Evolutionary conservation across 1,140 invertebrate species (phyloP).

Genomic region (Potamilus streckersoni): DNA sequence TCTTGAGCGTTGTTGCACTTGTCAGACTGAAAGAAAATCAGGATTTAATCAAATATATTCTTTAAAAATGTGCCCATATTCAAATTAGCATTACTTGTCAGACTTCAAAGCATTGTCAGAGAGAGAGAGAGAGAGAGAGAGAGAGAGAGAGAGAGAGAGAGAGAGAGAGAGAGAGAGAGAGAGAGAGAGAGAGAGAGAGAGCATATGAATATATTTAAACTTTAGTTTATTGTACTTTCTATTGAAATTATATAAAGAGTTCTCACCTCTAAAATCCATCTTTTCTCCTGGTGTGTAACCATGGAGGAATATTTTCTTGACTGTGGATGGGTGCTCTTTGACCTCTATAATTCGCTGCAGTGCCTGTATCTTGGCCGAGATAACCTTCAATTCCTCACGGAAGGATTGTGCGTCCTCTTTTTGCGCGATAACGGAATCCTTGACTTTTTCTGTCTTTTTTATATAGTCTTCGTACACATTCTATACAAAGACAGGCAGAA

Average conservation of each 20-base stretch:
- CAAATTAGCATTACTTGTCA: too few relatives aligned
- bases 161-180: neutral
- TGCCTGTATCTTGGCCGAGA: slow-evolving; percentile 14
- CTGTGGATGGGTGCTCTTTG: slow-evolving; percentile 23
- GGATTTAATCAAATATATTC: too few relatives aligned
- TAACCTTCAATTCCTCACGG: neutral
- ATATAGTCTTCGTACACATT: too few relatives aligned
- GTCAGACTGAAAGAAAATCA: too few relatives aligned
- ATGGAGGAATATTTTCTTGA: slow-evolving; percentile 32
- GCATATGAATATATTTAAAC: neutral
- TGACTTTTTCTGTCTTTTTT: too few relatives aligned
- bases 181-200: neutral
- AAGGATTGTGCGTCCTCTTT: too few relatives aligned
- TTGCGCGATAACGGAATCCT: too few relatives aligned
- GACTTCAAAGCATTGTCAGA: neutral
- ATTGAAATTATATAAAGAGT: too few relatives aligned
- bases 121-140: slow-evolving; percentile 5
- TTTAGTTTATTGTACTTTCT: too few relatives aligned
- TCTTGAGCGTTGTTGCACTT: too few relatives aligned
- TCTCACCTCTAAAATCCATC: slow-evolving; percentile 24
- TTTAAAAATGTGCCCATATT: too few relatives aligned
- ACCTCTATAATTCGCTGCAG: slow-evolving; percentile 25
- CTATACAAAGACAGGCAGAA: too few relatives aligned
- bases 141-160: neutral
- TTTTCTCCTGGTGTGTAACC: slow-evolving; percentile 24